A percentile compares a stretch with the other conserved stretches of the same genome.
Conservation (phyloP, 1,140 invertebrate genomes). For the Pentalonia nigronervosa region DNA sequence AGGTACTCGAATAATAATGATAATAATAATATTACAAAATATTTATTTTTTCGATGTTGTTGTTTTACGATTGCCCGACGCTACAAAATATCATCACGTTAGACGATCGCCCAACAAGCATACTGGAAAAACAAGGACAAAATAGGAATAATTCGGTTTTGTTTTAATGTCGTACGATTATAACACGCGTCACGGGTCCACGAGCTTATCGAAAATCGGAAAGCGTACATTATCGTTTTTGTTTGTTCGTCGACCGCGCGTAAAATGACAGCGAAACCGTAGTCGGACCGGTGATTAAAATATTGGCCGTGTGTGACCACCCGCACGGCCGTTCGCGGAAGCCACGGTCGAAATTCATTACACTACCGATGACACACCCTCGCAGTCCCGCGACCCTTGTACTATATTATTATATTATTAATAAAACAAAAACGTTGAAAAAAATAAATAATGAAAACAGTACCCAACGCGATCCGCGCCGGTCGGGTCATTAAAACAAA, state of each 20-base stretch:
- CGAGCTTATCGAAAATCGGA: not conserved
- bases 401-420: not conserved
- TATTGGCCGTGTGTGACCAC: not conserved
- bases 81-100: no score
- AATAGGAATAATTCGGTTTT: not conserved
- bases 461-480: not conserved
- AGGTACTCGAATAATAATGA: not conserved
- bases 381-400: not conserved
- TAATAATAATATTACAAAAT: not conserved
- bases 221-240: not conserved
- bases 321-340: not conserved
- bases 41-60: not conserved
- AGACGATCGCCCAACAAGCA: no score
- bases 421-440: not conserved
- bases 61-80: no score
- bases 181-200: not conserved
- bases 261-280: not conserved
- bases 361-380: slow-evolving; percentile 15
- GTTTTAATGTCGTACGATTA: not conserved
- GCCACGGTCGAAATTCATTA: slow-evolving; percentile 22
- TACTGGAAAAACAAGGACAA: no score
- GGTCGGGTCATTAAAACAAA: slow-evolving; percentile 38
- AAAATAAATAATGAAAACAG: slow-evolving; percentile 17
- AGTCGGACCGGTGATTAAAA: not conserved
- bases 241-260: not conserved